Conservation (phyloP, 2,888 invertebrate genomes). For the Magallana nippona region DNA sequence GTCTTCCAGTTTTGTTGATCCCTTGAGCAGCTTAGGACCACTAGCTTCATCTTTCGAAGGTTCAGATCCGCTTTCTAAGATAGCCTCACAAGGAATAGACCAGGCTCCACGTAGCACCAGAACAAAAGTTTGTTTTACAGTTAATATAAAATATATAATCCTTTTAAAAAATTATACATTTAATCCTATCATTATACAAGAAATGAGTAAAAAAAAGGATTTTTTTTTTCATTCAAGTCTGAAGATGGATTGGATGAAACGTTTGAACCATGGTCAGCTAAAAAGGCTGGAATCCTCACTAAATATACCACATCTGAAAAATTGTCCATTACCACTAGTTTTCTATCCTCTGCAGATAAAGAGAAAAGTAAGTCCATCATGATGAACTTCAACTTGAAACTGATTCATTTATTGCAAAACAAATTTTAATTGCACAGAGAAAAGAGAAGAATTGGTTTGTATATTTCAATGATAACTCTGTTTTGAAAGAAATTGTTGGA, state of each 20-base stretch:
- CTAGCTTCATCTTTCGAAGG: conserved; percentile 84
- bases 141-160: not conserved
- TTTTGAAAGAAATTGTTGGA: no score
- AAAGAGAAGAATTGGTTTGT: no score
- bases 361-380: conserved; percentile 67
- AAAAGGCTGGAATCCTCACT: conserved; percentile 88
- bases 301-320: conserved; percentile 97
- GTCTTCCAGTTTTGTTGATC: conserved; percentile 58
- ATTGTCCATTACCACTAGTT: conserved; percentile 93
- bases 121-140: conserved; percentile 25
- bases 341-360: conserved; percentile 82
- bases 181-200: not conserved
- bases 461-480: no score
- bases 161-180: not conserved
- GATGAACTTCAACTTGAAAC: not conserved
- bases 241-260: conserved; percentile 68
- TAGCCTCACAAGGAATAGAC: conserved; percentile 84
- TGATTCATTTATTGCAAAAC: no score
- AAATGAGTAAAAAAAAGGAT: not conserved
- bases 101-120: conserved; percentile 52
- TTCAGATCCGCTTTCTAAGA: conserved; percentile 87
- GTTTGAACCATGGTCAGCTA: conserved; percentile 89
- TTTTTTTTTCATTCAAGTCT: conserved; percentile 31
- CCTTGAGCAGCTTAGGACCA: conserved; percentile 65
- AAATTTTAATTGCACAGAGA: no score